A percentile compares a stretch with the other conserved stretches of the same genome.
phyloP scores from a whole-genome alignment of 2,888 invertebrate species.

The Cremastobaeus sp. region DNA sequence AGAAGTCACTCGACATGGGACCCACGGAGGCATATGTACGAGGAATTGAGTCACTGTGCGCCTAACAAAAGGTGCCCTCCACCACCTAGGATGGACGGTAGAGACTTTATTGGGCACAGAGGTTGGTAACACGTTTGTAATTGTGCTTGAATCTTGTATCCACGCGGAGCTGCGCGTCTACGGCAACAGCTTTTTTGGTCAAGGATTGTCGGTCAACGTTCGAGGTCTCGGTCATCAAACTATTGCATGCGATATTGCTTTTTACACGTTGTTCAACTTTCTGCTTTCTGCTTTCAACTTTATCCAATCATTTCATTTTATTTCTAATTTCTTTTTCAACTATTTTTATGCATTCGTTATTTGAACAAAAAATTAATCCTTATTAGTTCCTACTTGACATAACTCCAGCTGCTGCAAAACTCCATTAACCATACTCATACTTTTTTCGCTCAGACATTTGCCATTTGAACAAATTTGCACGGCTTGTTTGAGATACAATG shows the following conservation, averaged over 20 bases:
- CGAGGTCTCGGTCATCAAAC: conserved; percentile 45
- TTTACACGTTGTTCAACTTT: neutral
- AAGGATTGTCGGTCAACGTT: conserved; percentile 50
- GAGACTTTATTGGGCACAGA: conserved; percentile 78
- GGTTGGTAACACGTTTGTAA: conserved; percentile 73
- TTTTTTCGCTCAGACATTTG: too few relatives aligned
- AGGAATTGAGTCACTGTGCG: conserved; percentile 86
- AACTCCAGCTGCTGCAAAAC: too few relatives aligned
- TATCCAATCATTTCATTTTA: too few relatives aligned
- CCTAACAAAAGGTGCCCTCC: conserved; percentile 79
- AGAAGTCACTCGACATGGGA: conserved; percentile 90
- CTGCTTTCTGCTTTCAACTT: conserved; percentile 7
- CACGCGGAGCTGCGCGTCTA: conserved; percentile 41
- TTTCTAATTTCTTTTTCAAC: too few relatives aligned
- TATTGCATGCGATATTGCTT: too few relatives aligned
- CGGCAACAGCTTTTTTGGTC: conserved; percentile 57
- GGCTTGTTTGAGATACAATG: conserved; percentile 13
- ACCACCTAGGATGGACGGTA: conserved; percentile 80
- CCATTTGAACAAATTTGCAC: neutral
- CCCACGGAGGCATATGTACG: conserved; percentile 93
- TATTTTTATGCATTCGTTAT: too few relatives aligned
- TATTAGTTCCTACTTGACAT: too few relatives aligned
- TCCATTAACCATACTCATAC: too few relatives aligned
- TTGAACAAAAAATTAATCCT: too few relatives aligned
- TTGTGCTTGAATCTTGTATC: conserved; percentile 44